phyloP scores from a whole-genome alignment of 1,140 invertebrate genomes.

The Fopius arisanus region DNA sequence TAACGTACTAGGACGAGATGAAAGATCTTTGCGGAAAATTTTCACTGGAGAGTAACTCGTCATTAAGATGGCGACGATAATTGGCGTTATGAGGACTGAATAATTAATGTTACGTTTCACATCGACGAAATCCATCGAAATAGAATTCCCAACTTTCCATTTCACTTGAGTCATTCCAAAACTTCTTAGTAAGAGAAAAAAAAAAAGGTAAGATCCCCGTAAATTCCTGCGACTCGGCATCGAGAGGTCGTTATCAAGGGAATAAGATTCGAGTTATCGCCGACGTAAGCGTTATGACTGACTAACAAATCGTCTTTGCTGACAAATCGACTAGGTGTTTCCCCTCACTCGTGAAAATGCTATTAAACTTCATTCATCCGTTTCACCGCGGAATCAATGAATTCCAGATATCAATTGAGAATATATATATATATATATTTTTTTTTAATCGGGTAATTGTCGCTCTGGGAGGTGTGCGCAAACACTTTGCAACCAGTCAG shows the following conservation, averaged over 20 bases:
- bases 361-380: not conserved
- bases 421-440: no score
- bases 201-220: not conserved
- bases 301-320: slow-evolving; percentile 4
- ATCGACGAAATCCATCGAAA: not conserved
- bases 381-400: not conserved
- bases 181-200: not conserved
- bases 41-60: no score
- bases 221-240: not conserved
- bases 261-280: slow-evolving; percentile 13
- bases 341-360: not conserved
- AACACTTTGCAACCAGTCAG: slow-evolving; percentile 1
- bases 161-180: slow-evolving; percentile 4
- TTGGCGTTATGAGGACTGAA: not conserved
- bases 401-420: not conserved
- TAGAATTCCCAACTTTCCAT: not conserved
- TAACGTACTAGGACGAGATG: no score
- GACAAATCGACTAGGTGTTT: not conserved
- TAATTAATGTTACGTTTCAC: not conserved
- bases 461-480: no score
- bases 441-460: not conserved
- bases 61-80: no score
- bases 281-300: not conserved
- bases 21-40: not conserved
- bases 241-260: slow-evolving; percentile 7